Evolutionary conservation across 2,888 invertebrate species (phyloP), one percentile per base, ranked within the genome.

Genomic region (Lepetodrilus schrolli): DNA sequence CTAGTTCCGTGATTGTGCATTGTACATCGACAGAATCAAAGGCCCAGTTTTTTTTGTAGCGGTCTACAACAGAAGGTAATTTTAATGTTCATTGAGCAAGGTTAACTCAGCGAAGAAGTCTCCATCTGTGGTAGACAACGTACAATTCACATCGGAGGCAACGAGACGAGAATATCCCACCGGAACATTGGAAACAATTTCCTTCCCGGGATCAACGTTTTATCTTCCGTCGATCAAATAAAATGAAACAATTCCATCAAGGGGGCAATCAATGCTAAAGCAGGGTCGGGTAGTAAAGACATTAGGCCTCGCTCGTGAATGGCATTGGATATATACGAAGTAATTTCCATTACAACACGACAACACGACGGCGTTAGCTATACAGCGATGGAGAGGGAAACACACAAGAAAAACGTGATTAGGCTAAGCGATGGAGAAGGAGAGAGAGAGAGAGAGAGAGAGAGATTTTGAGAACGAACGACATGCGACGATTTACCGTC

Each of bases 171-270:
- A n/a, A n/a, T n/a, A n/a, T n/a, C n/a, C n/a, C n/a, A n/a, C n/a
- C n/a, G n/a, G n/a, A n/a, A n/a, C n/a, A n/a, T n/a, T n/a, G 23
- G 30, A 58, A 58, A 58, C 58, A 30, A 58, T 58, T 58, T 58
- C 58, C 58, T 58, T 58, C 26, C 26, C 7, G 34, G 58, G 58
- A 58, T 58, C 58, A 30, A 30, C 30, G 58, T 58, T 58, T 58
- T 58, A 58, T 58, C 58, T 58, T 58, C 58, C 30, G 58, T 58
- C 58, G 58, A 58, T 58, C 58, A 68, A 68, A 68, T 68, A 68
- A 68, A 68, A 38, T 23, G 68, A 68, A 43, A 68, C 68, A 68
- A 68, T 68, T 68, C 43, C 30, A 68, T 68, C 68, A 68, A 43
- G 47, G 21, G 21, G 23, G 43, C 37, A 47, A 10, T n/a, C n/a